phyloP scores from a whole-genome alignment of 2,888 invertebrate genomes.

The Acronicta leporina region DNA sequence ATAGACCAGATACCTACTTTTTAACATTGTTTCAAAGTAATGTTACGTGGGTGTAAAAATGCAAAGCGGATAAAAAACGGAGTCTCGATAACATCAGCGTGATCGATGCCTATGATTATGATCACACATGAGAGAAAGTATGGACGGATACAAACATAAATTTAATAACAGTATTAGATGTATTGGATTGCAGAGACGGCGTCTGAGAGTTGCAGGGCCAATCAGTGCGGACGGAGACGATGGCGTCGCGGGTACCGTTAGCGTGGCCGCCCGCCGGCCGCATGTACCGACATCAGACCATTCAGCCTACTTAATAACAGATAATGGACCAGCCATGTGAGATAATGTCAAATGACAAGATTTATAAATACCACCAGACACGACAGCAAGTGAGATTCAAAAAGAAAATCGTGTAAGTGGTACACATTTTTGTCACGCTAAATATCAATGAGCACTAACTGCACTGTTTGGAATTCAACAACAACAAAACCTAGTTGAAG shows the following conservation, averaged over 20 bases:
- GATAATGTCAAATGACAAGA: constrained; percentile 61
- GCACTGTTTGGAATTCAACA: constrained; percentile 60
- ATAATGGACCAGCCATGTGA: constrained; percentile 75
- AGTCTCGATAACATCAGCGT: constrained; percentile 71
- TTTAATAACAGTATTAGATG: constrained; percentile 87
- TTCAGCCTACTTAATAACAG: constrained; percentile 76
- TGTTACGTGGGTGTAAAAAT: constrained; percentile 70
- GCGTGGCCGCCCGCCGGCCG: constrained; percentile 67
- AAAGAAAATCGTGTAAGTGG: constrained; percentile 52
- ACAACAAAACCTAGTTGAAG: constrained; percentile 58
- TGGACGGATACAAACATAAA: constrained; percentile 78
- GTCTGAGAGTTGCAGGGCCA: constrained; percentile 81
- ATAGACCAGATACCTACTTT: constrained; percentile 11
- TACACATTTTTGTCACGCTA: constrained; percentile 51
- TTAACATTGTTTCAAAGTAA: constrained; percentile 40
- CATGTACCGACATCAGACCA: constrained; percentile 70
- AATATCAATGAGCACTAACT: constrained; percentile 55
- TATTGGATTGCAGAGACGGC: constrained; percentile 83
- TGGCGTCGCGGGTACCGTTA: constrained; percentile 76
- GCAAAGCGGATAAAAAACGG: constrained; percentile 72
- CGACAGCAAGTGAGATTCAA: constrained; percentile 19
- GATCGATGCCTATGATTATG: constrained; percentile 81
- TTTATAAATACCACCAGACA: constrained; percentile 47
- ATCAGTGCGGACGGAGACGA: constrained; percentile 67
- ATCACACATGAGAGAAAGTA: constrained; percentile 82